Conservation (phyloP, 1,140 invertebrate species). For the Drosophila erecta region DNA sequence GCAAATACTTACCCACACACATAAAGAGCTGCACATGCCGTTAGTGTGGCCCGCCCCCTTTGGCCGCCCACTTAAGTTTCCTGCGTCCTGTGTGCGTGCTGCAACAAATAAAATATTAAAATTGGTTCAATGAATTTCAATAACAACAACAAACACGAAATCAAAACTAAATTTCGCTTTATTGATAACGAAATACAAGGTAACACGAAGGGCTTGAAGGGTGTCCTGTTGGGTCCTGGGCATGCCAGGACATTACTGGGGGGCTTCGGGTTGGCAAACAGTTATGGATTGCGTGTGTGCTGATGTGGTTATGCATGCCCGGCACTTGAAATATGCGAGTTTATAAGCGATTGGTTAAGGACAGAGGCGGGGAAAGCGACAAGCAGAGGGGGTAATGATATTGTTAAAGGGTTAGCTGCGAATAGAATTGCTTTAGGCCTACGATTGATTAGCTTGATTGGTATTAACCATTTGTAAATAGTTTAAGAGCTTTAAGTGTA, state of each 20-base stretch:
- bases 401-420: not conserved
- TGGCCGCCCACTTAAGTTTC: not conserved
- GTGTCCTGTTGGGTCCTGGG: not conserved
- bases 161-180: slow-evolving; percentile 83
- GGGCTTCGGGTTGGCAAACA: not conserved
- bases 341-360: slow-evolving; percentile 45
- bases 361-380: slow-evolving; percentile 14
- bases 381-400: not conserved
- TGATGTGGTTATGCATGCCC: slow-evolving; percentile 67
- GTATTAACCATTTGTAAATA: not conserved
- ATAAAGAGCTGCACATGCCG: slow-evolving; percentile 77
- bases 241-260: not conserved
- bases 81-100: slow-evolving; percentile 68
- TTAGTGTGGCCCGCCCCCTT: slow-evolving; percentile 47
- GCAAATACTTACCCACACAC: slow-evolving; percentile 30
- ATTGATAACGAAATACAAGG: slow-evolving; percentile 81
- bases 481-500: not conserved
- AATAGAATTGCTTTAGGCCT: slow-evolving; percentile 1
- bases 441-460: not conserved
- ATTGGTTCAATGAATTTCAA: slow-evolving; percentile 83
- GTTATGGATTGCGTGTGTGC: slow-evolving; percentile 46
- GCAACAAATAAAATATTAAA: slow-evolving; percentile 84
- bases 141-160: slow-evolving; percentile 83
- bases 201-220: slow-evolving; percentile 37
- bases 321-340: slow-evolving; percentile 72